Evolutionary conservation across 2,113 vertebrate genomes (phyloP).

Genomic region (Odobenus rosmarus): DNA sequence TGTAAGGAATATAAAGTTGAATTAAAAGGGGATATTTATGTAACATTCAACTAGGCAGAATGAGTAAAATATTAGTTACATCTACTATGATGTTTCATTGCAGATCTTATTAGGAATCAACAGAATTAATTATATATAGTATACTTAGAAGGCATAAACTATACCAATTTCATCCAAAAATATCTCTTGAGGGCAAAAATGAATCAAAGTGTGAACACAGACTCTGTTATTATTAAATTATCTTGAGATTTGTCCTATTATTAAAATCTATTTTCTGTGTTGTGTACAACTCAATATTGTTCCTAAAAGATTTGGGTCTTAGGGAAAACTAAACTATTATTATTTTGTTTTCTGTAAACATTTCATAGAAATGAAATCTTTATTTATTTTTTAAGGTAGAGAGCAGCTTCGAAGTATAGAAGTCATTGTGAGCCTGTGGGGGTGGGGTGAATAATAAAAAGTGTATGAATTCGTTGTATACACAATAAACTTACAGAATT

Average conservation of each 20-base stretch:
- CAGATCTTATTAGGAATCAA: not conserved
- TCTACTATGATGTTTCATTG: not conserved
- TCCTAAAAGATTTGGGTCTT: not conserved
- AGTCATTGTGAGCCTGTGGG: not conserved
- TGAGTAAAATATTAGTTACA: not conserved
- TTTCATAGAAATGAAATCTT: not conserved
- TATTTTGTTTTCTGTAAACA: not conserved
- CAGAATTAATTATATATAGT: not conserved
- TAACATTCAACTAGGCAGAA: not conserved
- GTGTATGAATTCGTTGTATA: not conserved
- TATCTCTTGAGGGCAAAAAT: not conserved
- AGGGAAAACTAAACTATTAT: not conserved
- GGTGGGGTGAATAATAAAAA: not conserved
- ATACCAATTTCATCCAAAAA: not conserved
- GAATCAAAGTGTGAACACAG: not conserved
- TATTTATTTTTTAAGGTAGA: not conserved
- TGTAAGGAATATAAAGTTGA: not conserved
- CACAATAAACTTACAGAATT: not conserved
- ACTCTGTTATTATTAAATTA: not conserved
- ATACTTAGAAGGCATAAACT: not conserved
- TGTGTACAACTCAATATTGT: not conserved
- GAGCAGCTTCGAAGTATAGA: not conserved
- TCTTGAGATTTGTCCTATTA: not conserved
- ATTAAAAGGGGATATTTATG: not conserved
- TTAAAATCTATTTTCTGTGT: conserved; percentile 34